Evolutionary conservation across 2,113 vertebrate species (phyloP), one percentile per base, ranked within the genome.

Genomic region (Dipodomys stephensi): DNA sequence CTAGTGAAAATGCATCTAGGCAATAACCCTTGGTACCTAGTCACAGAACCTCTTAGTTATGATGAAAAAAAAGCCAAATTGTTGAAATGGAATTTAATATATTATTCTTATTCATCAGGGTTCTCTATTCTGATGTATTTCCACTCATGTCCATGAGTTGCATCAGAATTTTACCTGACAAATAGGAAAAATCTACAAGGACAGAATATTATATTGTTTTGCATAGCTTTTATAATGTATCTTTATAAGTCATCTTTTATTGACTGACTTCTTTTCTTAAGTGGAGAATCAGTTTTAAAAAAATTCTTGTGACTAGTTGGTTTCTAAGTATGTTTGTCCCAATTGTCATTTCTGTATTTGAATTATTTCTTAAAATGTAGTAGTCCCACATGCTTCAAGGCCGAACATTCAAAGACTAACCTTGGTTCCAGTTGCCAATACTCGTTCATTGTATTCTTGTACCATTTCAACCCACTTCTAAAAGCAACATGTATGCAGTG

Each of bases 71-170:
- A 32, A 53, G 2, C 30, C 20, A 72, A 12, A 67, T 60, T 85
- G 3, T 87, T 83, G 18, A 84, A 80, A 15, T 74, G 53, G 80
- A 35, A 8, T 62, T 79, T 19, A 72, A 20, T 22, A 1, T 83
- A 27, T 91, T 93, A 46, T 92, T 89, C 62, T 91, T 83, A 89
- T 18, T 87, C 18, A 25, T 6, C 32, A 10, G 71, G 67, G 30
- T 46, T 88, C 49, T 57, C 16, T 68, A 82, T 95, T 72, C 30
- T 39, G 12, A 30, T 85, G 15, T 64, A 22, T 81, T 91, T 27
- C 53, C 20, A 49, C 53, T 60, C 0, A 20, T 87, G 32, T 72
- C 23, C 22, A 15, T 76, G 93, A 80, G 91, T 86, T 77, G 30
- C 16, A 64, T 84, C 57, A 81, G 53, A 73, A 64, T 67, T 90